Conservation (phyloP, 2,888 invertebrate species). For the Laothoe populi region DNA sequence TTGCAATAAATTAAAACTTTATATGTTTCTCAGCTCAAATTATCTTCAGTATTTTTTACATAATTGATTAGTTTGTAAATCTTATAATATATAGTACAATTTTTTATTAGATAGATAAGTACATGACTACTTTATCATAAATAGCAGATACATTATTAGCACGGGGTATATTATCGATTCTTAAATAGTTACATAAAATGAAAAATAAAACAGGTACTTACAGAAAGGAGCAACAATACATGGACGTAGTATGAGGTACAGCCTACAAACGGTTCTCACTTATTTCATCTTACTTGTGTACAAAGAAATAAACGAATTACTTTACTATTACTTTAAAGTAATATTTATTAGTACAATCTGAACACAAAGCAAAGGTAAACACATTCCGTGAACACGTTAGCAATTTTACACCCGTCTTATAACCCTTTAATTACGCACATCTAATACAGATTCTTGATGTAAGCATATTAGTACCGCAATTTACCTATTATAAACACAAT, state of each 20-base stretch:
- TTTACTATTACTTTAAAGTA: not conserved
- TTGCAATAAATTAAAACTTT: no score
- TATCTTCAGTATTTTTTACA: no score
- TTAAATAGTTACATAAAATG: conserved; percentile 6
- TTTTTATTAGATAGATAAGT: conserved; percentile 1
- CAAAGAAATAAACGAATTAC: conserved; percentile 33
- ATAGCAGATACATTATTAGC: not conserved
- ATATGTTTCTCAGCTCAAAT: no score
- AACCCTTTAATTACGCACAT: conserved; percentile 32
- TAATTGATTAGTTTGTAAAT: not conserved
- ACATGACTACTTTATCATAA: conserved; percentile 7
- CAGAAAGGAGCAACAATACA: conserved; percentile 85
- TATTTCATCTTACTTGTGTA: conserved; percentile 56
- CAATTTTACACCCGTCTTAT: conserved; percentile 42
- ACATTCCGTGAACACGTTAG: conserved; percentile 55
- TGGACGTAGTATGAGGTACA: conserved; percentile 71
- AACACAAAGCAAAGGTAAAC: conserved; percentile 55
- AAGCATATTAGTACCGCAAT: conserved; percentile 40
- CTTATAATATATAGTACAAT: not conserved
- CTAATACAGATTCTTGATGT: conserved; percentile 33
- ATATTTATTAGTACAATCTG: conserved; percentile 10
- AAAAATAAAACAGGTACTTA: conserved; percentile 60
- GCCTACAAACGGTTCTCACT: conserved; percentile 50
- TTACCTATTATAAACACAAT: conserved; percentile 36
- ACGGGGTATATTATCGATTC: not conserved